Conservation (phyloP, 30 jellyfish, hydroid and myxozoan species). For the Chrysaora quinquecirrha region DNA sequence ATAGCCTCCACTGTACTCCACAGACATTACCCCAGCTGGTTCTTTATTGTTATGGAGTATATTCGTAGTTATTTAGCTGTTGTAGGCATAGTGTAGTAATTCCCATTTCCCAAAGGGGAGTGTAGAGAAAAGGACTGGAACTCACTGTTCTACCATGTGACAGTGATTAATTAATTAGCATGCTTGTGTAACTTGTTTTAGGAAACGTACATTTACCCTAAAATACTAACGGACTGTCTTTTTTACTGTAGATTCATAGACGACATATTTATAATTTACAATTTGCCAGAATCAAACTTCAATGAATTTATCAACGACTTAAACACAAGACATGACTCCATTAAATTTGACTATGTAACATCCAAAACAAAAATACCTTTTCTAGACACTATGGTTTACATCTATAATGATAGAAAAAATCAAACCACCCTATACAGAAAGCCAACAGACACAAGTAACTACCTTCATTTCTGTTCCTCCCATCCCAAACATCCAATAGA, state of each 20-base stretch:
- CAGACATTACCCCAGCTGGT: too few relatives aligned
- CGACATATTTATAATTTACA: conserved; percentile 23
- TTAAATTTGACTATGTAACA: neutral
- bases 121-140: too few relatives aligned
- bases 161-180: too few relatives aligned
- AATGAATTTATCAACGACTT: neutral
- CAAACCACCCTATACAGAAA: neutral
- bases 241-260: conserved; percentile 12
- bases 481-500: conserved; percentile 11
- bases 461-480: conserved; percentile 6
- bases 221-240: neutral
- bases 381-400: conserved; percentile 8
- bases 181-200: too few relatives aligned
- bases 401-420: conserved; percentile 2
- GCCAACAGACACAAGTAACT: conserved; percentile 35
- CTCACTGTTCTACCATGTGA: too few relatives aligned
- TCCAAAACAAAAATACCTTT: conserved; percentile 4
- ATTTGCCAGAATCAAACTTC: neutral
- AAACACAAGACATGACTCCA: conserved; percentile 4
- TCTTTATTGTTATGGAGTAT: too few relatives aligned
- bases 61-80: too few relatives aligned
- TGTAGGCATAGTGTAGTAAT: too few relatives aligned
- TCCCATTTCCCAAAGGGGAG: too few relatives aligned
- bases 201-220: conserved; percentile 4
- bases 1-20: too few relatives aligned